Base-by-base conservation (phyloP, 2,888 invertebrate genomes). In the Reticulitermes lucifugus region DNA sequence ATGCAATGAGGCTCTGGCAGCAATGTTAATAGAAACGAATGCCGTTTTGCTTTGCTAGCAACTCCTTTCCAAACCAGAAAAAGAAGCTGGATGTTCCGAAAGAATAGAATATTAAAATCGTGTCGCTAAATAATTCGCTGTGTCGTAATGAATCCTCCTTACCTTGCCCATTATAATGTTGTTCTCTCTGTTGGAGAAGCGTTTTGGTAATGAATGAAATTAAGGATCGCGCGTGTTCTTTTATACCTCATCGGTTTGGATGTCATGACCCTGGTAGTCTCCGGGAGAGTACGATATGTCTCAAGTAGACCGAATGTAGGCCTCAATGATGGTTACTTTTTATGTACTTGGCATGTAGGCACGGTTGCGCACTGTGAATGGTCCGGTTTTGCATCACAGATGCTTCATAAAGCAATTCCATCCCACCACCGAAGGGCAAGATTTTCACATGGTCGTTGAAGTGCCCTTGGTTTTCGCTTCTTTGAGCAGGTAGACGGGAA, bases 301-400 rank as follows among this genome's bases (percentile, higher is more conserved):
- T 41, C 73, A 41, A 41, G 73, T 21, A 21, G 73, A 73, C 14
- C 5, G 73, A 73, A 73, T 73, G 73, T 73, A 73, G 73, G 73
- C 73, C 73, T 73, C 35, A 73, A 0, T 35, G 41, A 41, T 65
- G 65, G n/a, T 25, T 65, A 2, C 9, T 65, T 65, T 73, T 73
- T 71, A 71, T 71, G 21, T 71, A 35, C 71, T 29, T 29, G 29
- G 7, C 73, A 41, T 41, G 73, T 41, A 10, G 73, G 29, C 25
- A 73, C n/a, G 65, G 25, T n/a, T 73, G 73, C 12, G 21, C 25
- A 73, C 73, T 73, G 14, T 41, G 35, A 73, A 73, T 73, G 41
- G 25, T 41, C 41, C 73, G 73, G 73, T 73, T 65, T 65, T 73
- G 73, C 73, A 73, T 73, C 41, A 73, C 25, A 73, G 35, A 73